Percentiles rank a stretch among this genome's conserved stretches.
Conservation (phyloP, 1,140 invertebrate species). For the Patella vulgata region DNA sequence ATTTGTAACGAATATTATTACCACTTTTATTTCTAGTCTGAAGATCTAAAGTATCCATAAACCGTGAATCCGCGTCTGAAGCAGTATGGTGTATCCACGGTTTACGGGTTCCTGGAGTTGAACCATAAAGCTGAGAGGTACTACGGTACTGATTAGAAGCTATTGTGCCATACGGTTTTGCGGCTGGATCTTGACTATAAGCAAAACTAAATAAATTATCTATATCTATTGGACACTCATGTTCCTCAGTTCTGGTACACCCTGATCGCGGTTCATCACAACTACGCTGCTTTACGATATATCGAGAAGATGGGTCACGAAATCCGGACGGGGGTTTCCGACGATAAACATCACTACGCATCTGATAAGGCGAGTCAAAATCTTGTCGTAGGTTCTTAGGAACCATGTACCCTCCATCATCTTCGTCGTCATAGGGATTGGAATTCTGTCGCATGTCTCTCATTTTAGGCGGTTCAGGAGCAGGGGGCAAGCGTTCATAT, state of each 20-base stretch:
- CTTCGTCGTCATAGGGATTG: neutral
- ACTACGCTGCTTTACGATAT: no score
- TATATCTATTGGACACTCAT: conserved; percentile 25
- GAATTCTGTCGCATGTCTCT: conserved; percentile 9
- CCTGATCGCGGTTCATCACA: no score
- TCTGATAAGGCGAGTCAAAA: conserved; percentile 17
- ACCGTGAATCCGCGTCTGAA: conserved; percentile 9
- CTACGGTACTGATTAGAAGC: conserved; percentile 15
- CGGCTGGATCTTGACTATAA: conserved; percentile 13
- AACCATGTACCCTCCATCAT: conserved; percentile 58
- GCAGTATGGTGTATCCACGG: conserved; percentile 14
- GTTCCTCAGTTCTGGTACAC: conserved; percentile 7
- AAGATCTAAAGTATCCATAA: conserved; percentile 38
- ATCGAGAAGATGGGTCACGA: conserved; percentile 23
- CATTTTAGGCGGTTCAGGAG: conserved; percentile 39
- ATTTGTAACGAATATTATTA: conserved; percentile 25
- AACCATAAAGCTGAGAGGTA: conserved; percentile 35
- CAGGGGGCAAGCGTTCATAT: conserved; percentile 57
- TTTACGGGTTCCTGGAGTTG: conserved; percentile 14
- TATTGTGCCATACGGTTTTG: conserved; percentile 19
- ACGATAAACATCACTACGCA: conserved; percentile 28
- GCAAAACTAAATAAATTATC: conserved; percentile 39
- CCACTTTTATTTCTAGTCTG: conserved; percentile 25
- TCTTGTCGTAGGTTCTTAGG: conserved; percentile 37
- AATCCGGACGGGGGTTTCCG: conserved; percentile 42